phyloP scores from a whole-genome alignment of 53 echinoderm and acorn worm genomes.

The Actinopyga echinites region DNA sequence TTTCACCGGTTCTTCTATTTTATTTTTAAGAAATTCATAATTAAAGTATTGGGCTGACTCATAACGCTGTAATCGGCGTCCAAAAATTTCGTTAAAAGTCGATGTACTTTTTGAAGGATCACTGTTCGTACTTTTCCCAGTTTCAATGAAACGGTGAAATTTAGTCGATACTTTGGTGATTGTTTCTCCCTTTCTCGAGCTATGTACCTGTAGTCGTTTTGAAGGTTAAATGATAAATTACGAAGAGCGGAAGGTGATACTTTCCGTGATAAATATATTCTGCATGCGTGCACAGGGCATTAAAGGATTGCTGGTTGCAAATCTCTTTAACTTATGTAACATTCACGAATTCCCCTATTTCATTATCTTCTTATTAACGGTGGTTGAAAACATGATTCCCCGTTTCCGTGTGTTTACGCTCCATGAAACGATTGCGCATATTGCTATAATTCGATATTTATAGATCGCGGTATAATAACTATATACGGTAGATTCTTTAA shows the following conservation, averaged over 20 bases:
- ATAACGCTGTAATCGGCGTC: no score
- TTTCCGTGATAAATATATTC: slow-evolving; percentile 28
- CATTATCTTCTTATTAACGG: slow-evolving; percentile 38
- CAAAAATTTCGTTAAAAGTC: no score
- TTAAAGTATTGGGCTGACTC: no score
- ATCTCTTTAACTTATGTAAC: no score
- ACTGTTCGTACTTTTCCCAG: no score
- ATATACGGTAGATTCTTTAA: no score
- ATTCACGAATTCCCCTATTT: no score
- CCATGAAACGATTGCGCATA: slow-evolving; percentile 26
- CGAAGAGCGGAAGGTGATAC: neutral
- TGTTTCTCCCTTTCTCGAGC: neutral
- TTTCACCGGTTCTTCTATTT: no score
- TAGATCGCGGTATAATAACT: neutral
- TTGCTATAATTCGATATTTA: neutral
- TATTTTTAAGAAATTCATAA: no score
- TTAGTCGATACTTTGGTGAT: no score
- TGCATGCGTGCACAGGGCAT: slow-evolving; percentile 31
- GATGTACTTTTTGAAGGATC: no score
- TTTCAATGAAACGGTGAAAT: no score
- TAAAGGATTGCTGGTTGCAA: neutral
- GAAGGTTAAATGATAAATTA: slow-evolving; percentile 20
- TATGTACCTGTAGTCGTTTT: neutral
- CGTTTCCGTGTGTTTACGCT: slow-evolving; percentile 34
- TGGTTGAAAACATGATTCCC: slow-evolving; percentile 7